Evolutionary conservation across 2,113 vertebrate genomes (phyloP).

Genomic region (Ailurus styani): DNA sequence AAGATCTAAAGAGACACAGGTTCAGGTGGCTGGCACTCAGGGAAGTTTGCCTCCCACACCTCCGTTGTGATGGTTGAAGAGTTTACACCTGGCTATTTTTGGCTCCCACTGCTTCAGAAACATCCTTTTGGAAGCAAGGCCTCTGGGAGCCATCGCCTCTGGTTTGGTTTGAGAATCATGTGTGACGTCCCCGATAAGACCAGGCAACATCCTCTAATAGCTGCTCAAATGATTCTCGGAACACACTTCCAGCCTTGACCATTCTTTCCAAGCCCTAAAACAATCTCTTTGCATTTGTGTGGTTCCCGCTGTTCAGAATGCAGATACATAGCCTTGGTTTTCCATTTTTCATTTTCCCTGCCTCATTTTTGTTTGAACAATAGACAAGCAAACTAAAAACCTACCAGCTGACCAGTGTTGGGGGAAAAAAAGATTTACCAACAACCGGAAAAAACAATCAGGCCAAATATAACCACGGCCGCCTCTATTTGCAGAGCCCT

Average conservation of each 20-base stretch:
- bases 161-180: slow-evolving; percentile 72
- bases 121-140: slow-evolving; percentile 54
- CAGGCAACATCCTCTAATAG: slow-evolving; percentile 83
- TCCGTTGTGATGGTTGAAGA: neutral
- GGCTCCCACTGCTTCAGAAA: slow-evolving; percentile 16
- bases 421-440: neutral
- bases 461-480: neutral
- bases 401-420: neutral
- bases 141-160: slow-evolving; percentile 27
- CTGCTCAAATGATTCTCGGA: slow-evolving; percentile 79
- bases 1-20: neutral
- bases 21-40: neutral
- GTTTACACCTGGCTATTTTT: neutral
- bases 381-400: slow-evolving; percentile 44
- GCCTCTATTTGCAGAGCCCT: neutral
- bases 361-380: slow-evolving; percentile 53
- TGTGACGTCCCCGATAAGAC: slow-evolving; percentile 85
- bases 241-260: slow-evolving; percentile 80
- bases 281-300: slow-evolving; percentile 84
- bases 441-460: neutral
- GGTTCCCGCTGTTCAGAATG: slow-evolving; percentile 84
- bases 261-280: slow-evolving; percentile 82
- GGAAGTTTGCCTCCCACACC: neutral
- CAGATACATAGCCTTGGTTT: slow-evolving; percentile 81
- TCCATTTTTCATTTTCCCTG: slow-evolving; percentile 84